A percentile compares a stretch with the other conserved stretches of the same genome.
phyloP scores from a whole-genome alignment of 2,888 invertebrate genomes.

The Zaprionus obscuricornis region DNA sequence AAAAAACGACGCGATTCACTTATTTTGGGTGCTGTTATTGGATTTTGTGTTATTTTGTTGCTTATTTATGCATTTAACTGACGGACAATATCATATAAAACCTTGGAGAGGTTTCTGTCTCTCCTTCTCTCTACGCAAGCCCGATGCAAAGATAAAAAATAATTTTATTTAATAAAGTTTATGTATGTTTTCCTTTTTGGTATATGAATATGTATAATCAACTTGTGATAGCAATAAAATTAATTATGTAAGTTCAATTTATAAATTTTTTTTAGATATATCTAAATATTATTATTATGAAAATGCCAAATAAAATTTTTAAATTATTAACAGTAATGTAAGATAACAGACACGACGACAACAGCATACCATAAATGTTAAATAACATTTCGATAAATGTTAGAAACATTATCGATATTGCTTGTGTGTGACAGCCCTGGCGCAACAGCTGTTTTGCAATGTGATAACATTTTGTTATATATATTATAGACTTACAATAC shows the following conservation, averaged over 20 bases:
- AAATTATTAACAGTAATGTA: too few species aligned
- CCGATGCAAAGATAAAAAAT: constrained; percentile 34
- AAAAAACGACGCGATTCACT: constrained; percentile 97
- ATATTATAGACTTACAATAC: constrained; percentile 21
- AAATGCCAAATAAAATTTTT: too few species aligned
- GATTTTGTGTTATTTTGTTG: constrained; percentile 94
- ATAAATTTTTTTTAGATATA: too few species aligned
- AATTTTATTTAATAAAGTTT: constrained; percentile 35
- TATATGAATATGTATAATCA: constrained; percentile 64
- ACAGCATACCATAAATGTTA: too few species aligned
- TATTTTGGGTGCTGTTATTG: constrained; percentile 94
- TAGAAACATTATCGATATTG: constrained; percentile 29
- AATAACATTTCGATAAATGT: constrained; percentile 17
- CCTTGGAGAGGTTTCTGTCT: too few species aligned
- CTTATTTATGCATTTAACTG: constrained; percentile 91
- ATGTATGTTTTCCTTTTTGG: constrained; percentile 45
- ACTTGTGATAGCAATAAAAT: constrained; percentile 73
- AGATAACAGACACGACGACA: too few species aligned
- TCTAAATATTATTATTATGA: too few species aligned
- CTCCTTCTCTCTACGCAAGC: too few species aligned
- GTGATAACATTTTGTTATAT: constrained; percentile 60
- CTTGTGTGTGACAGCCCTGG: constrained; percentile 39
- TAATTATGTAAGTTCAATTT: constrained; percentile 11
- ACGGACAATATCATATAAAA: constrained; percentile 40
- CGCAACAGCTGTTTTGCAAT: constrained; percentile 61